Conservation (phyloP, 2,113 vertebrate species). For the Semnornis frantzii region DNA sequence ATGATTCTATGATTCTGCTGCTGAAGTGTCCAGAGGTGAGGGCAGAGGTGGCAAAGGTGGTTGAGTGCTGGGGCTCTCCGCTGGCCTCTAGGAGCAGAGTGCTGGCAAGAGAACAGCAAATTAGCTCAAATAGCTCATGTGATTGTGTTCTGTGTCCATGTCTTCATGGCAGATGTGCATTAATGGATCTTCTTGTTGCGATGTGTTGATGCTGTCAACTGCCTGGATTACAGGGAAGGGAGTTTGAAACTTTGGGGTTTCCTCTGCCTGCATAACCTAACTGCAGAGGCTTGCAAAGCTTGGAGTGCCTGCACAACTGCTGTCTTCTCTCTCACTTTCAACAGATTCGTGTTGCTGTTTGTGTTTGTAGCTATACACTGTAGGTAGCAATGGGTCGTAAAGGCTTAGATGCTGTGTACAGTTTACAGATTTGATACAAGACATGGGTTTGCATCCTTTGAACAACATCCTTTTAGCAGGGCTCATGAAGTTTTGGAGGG, state of each 20-base stretch:
- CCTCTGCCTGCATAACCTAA: neutral
- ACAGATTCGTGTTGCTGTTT: neutral
- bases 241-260: neutral
- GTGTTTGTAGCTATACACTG: neutral
- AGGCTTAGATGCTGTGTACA: neutral
- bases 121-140: neutral
- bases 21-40: too few relatives aligned
- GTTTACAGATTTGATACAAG: neutral
- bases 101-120: neutral
- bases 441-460: neutral
- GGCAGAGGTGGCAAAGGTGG: too few relatives aligned
- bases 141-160: neutral
- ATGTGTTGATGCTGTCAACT: neutral
- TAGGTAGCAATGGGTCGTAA: neutral
- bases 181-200: neutral
- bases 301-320: rapidly evolving
- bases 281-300: neutral
- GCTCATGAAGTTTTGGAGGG: neutral
- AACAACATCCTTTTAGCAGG: neutral
- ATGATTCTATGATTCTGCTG: too few relatives aligned
- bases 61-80: neutral
- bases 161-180: neutral
- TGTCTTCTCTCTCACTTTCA: neutral
- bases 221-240: neutral
- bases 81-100: neutral